A percentile compares a stretch with the other conserved stretches of the same genome.
Evolutionary conservation across 2,888 invertebrate genomes (phyloP).

Genomic region (Eupithecia pulchellata): DNA sequence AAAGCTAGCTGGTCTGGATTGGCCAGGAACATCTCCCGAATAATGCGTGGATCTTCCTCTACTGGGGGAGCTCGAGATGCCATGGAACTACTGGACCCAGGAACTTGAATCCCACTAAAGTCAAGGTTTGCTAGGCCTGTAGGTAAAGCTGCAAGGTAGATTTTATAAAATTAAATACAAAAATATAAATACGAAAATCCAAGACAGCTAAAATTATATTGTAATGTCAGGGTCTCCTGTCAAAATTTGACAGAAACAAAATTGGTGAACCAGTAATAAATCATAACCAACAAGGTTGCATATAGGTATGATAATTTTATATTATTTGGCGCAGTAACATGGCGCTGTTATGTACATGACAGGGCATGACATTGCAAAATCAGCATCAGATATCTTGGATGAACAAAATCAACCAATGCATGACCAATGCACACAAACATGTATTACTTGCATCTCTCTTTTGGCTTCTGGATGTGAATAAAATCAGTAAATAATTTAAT

Average conservation of each 20-base stretch:
- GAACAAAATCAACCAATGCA: background rate
- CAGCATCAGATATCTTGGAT: background rate
- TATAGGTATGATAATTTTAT: background rate
- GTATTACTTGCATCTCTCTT: background rate
- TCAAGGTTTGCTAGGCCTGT: constrained; percentile 88
- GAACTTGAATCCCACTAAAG: constrained; percentile 94
- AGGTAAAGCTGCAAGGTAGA: constrained; percentile 69
- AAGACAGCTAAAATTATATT: constrained; percentile 4
- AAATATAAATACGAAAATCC: constrained; percentile 21
- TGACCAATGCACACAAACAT: background rate
- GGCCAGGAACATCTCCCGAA: constrained; percentile 93
- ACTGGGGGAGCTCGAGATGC: constrained; percentile 71
- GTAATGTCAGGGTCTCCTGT: background rate
- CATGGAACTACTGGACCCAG: constrained; percentile 79
- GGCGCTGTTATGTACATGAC: constrained; percentile 68
- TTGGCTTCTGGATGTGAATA: background rate
- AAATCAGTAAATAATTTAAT: too few species aligned
- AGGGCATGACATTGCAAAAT: constrained; percentile 57
- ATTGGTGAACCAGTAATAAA: background rate
- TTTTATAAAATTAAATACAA: constrained; percentile 44
- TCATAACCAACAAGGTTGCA: background rate
- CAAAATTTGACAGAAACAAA: background rate
- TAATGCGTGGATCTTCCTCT: constrained; percentile 93
- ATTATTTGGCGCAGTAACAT: constrained; percentile 11
- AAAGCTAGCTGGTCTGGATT: constrained; percentile 96